Conservation (phyloP, 2,113 vertebrate species). For the Pipra filicauda region DNA sequence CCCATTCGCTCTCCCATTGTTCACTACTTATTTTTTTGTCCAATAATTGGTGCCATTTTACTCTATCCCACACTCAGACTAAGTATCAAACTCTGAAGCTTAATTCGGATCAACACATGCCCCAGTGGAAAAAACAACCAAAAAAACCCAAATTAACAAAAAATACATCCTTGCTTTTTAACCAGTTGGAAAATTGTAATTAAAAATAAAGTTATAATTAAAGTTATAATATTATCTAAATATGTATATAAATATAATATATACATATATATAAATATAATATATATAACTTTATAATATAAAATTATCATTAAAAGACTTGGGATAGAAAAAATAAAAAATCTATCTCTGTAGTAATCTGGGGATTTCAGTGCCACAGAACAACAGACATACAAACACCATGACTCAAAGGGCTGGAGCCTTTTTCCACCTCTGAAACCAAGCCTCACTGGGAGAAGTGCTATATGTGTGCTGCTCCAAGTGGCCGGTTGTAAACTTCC, state of each 20-base stretch:
- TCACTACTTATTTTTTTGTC: neutral
- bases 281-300: neutral
- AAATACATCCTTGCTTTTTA: neutral
- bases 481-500: neutral
- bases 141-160: neutral
- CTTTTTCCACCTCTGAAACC: neutral
- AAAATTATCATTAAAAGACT: neutral
- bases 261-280: neutral
- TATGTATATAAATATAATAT: neutral
- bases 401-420: conserved; percentile 10
- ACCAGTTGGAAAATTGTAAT: neutral
- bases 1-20: neutral
- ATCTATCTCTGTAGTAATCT: neutral
- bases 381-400: neutral
- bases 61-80: neutral
- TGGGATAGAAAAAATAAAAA: neutral
- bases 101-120: neutral
- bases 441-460: neutral
- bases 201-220: neutral
- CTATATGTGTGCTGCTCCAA: neutral
- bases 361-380: neutral
- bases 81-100: neutral
- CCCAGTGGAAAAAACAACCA: neutral
- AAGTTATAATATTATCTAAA: neutral
- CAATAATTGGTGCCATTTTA: neutral